Percentiles rank a stretch among this genome's conserved stretches.
These are phyloP conservation scores for Pampus argenteus DNA, from an alignment of 2,797 vertebrate species.

Conservation along the genomic window DNA sequence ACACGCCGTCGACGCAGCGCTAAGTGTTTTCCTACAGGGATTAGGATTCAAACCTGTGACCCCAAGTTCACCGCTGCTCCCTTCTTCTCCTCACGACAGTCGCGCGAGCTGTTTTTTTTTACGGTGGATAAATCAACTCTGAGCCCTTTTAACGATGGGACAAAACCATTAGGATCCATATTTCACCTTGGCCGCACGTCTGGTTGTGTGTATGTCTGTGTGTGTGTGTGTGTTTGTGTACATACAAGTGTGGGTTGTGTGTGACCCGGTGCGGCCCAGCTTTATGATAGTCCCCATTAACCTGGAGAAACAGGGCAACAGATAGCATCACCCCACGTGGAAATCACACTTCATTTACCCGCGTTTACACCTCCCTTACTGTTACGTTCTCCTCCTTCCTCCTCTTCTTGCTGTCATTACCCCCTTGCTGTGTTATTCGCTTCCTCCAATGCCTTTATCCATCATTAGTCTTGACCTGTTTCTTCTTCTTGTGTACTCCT, in stretches of 20 bases:
- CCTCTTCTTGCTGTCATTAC: not conserved
- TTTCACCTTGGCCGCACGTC: conserved; percentile 70
- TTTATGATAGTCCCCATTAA: conserved; percentile 82
- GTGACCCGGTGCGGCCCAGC: conserved; percentile 69
- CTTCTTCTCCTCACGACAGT: conserved; percentile 63
- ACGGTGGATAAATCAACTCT: conserved; percentile 79
- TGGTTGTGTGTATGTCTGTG: conserved; percentile 41
- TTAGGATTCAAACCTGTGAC: conserved; percentile 75
- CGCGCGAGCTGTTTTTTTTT: conserved; percentile 75
- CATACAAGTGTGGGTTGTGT: conserved; percentile 38
- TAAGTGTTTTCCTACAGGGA: conserved; percentile 75
- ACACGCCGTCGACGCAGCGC: conserved; percentile 56
- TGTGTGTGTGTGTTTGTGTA: conserved; percentile 53
- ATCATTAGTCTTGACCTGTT: not conserved
- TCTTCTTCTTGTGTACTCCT: not conserved
- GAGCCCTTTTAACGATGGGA: conserved; percentile 81
- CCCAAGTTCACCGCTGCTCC: conserved; percentile 52
- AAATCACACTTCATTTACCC: conserved; percentile 74
- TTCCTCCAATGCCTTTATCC: not conserved
- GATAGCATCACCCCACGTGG: conserved; percentile 73
- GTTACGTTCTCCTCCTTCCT: conserved; percentile 4
- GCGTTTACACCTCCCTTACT: conserved; percentile 42
- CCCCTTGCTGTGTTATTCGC: not conserved
- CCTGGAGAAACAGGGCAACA: conserved; percentile 69
- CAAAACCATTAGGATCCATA: conserved; percentile 81